Evolutionary conservation across 2,113 vertebrate genomes (phyloP).

Genomic region (Grantiella picta): DNA sequence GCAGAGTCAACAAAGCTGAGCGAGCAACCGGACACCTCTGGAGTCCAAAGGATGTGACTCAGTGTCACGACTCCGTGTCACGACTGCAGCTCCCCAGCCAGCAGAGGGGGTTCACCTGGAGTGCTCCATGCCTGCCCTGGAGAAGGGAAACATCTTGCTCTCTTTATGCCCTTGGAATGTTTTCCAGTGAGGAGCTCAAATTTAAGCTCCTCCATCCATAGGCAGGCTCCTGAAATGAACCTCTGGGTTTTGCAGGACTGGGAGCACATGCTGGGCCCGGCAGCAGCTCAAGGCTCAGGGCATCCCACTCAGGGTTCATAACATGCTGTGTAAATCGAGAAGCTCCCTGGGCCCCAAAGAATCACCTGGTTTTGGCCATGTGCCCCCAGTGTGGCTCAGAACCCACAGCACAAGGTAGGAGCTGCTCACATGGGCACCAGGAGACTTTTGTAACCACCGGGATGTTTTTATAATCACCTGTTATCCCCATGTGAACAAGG

Average conservation of each 20-base stretch:
- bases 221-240: neutral
- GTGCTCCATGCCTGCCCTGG: neutral
- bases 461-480: slow-evolving; percentile 8
- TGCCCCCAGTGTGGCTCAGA: neutral
- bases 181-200: neutral
- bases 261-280: neutral
- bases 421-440: neutral
- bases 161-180: neutral
- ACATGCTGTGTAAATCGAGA: neutral
- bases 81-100: neutral
- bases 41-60: slow-evolving; percentile 25
- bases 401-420: neutral
- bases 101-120: neutral
- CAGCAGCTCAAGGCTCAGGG: neutral
- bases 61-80: slow-evolving; percentile 20
- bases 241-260: neutral
- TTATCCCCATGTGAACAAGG: neutral
- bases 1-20: slow-evolving; percentile 46
- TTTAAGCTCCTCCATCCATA: neutral
- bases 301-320: neutral
- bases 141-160: neutral
- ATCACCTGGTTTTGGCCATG: neutral
- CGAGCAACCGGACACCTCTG: neutral
- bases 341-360: neutral
- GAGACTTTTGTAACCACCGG: neutral